Percentiles rank a stretch among this genome's conserved stretches.
Evolutionary conservation across 1,140 invertebrate genomes (phyloP).

Genomic region (Triops cancriformis): DNA sequence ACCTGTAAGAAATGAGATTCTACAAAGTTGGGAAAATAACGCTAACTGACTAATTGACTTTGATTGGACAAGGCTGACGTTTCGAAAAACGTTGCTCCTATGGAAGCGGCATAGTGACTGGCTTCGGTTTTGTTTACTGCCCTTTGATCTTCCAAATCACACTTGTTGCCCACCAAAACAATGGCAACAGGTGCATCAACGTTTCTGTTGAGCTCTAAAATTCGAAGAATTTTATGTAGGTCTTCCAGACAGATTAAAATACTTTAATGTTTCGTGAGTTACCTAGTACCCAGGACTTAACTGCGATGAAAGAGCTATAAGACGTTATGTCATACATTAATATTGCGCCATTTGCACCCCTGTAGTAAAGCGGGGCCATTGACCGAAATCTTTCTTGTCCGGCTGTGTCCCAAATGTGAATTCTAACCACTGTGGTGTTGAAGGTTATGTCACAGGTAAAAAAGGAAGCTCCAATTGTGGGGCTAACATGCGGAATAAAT

Average conservation of each 20-base stretch:
- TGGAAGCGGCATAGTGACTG: conserved; percentile 62
- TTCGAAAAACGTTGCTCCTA: conserved; percentile 75
- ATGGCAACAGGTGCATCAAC: conserved; percentile 64
- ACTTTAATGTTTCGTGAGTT: conserved; percentile 39
- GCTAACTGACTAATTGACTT: conserved; percentile 40
- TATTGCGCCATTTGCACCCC: conserved; percentile 77
- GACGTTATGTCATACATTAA: conserved; percentile 79
- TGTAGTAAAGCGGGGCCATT: conserved; percentile 87
- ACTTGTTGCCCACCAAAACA: conserved; percentile 76
- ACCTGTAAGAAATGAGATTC: neutral
- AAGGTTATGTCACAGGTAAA: conserved; percentile 70
- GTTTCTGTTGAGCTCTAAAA: conserved; percentile 59
- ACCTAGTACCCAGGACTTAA: conserved; percentile 67
- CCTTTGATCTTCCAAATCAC: conserved; percentile 56
- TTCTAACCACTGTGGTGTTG: conserved; percentile 51
- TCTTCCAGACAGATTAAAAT: conserved; percentile 35
- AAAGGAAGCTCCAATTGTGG: conserved; percentile 82
- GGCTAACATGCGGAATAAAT: conserved; percentile 60
- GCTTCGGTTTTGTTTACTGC: conserved; percentile 60
- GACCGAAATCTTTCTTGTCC: conserved; percentile 76
- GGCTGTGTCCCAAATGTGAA: conserved; percentile 86
- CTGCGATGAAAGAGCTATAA: conserved; percentile 56
- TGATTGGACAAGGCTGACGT: conserved; percentile 67
- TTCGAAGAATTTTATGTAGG: neutral
- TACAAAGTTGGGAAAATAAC: neutral